Percentiles rank a stretch among this genome's conserved stretches.
Evolutionary conservation across 2,113 vertebrate genomes (phyloP).

Genomic region (Panurus biarmicus): DNA sequence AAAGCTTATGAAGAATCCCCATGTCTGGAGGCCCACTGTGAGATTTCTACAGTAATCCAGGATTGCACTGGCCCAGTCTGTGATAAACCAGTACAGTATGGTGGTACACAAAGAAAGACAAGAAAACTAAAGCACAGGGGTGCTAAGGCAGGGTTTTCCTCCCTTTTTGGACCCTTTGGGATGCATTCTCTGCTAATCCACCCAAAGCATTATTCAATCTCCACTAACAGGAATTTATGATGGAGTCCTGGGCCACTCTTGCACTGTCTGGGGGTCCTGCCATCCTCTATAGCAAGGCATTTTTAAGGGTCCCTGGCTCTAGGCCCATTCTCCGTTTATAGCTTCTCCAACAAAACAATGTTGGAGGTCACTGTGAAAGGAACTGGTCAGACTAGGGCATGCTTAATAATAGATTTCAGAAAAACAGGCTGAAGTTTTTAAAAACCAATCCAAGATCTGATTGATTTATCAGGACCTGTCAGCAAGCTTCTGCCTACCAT

Average conservation of each 20-base stretch:
- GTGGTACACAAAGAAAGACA: background rate
- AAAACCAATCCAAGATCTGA: background rate
- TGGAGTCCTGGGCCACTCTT: background rate
- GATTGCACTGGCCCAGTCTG: background rate
- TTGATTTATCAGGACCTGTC: slow-evolving; percentile 16
- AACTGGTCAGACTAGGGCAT: background rate
- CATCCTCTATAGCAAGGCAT: background rate
- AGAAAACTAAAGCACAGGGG: background rate
- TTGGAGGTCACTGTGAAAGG: background rate
- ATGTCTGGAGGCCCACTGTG: background rate
- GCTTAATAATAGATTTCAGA: background rate
- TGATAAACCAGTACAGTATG: background rate
- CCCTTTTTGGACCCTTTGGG: background rate
- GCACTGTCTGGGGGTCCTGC: background rate
- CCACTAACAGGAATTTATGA: background rate
- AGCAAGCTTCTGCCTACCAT: background rate
- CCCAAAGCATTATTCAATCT: background rate
- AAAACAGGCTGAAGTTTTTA: slow-evolving; percentile 1
- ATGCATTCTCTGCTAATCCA: background rate
- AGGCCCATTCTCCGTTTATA: background rate
- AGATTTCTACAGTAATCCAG: background rate
- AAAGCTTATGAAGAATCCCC: background rate
- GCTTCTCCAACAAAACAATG: background rate
- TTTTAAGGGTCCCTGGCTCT: background rate
- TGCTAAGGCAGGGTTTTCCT: background rate